Base-by-base conservation (phyloP, 2,797 vertebrate species). In the Pipistrellus pipistrellus region DNA sequence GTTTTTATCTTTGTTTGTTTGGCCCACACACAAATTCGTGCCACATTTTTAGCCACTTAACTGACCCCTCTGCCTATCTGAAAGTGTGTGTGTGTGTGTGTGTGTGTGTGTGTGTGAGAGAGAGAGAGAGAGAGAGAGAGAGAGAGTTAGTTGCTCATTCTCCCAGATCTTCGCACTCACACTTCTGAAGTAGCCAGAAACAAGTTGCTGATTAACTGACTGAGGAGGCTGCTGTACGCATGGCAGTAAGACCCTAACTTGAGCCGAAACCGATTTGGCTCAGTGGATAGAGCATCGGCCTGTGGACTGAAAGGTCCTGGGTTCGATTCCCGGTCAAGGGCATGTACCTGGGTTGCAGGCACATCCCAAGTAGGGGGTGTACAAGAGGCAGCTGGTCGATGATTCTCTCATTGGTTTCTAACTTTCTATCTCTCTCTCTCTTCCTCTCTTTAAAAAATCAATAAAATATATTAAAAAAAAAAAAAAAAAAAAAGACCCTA, bases 191-290 rank as follows among this genome's bases (percentile, higher is more conserved):
- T 76, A 69, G 57, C 53, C 73, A 55, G 87, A 89, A 93, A 94
- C 0, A 21, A 72, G 73, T 68, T 95, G 91, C 57, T 93, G 69
- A 90, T 95, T 93, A 95, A 94, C 91, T 80, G 80, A 72, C 41
- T 64, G 51, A 75, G 4, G 41, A 91, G 88, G 38, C 89, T 90
- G 75, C 80, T 75, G 44, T 30, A 68, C 23, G 71, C 17, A 25
- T 48, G 18, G 18, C 44, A 41, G 18, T 23, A 23, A 95, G 86
- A 73, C n/a, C 69, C 68, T 46, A 59, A 82, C 64, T 41, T 41
- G 38, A 41, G 38, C 38, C 7, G 38, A 41, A 41, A 41, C 1
- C 38, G 4, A 41, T 41, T 41, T 41, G 38, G 38, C 38, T 41
- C 38, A 41, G 38, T 41, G 38, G 6, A 41, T 41, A 41, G 38